Evolutionary conservation across 35 echinoderm and acorn worm species (phyloP), one percentile per base, ranked within the genome.

Genomic region (Lytechinus pictus): DNA sequence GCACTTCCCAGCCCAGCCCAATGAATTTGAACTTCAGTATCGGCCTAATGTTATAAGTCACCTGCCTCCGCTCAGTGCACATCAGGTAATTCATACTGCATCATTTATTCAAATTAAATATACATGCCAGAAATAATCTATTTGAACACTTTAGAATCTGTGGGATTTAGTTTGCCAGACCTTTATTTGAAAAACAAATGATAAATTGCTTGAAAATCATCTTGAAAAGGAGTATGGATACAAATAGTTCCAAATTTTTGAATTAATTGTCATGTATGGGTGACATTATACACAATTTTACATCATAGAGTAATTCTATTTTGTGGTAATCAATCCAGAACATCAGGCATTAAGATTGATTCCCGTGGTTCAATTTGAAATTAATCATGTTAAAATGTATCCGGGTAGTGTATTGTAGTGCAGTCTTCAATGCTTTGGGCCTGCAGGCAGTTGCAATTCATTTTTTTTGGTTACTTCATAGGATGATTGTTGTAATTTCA

Each of bases 41-140:
- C 56, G 98, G 86, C 98, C 98, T 27, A 91, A 97, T 79, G 96
- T 99, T 14, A 99, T 99, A 44, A 95, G 92, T 9, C 98, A 99
- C 92, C 95, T 99, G 29, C 98, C 98, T 95, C 98, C 98, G 16
- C 95, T 99, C 8, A 99, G 98, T 99, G 97, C 98, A 86, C 86
- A 95, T 95, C 96, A 95, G 96, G 98, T 99, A 96, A 97, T 44
- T 44, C 2, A 44, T 44, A 44, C 33, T 44, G 93, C 0, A 54
- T 71, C 10, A 95, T 57, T 24, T 93, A 92, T 52, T 66, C 6
- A 94, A 11, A 51, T 5, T 79, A 44, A 44, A 44, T 1, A 44
- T 44, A 44, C 33, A 44, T 44, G 33, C 33, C 33, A 44, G 33
- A 44, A 44, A 44, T 44, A 44, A 44, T 44, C 33, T 44, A 44